These are phyloP conservation scores for Aulostomus chinensis DNA, from an alignment of 2,797 vertebrate genomes.

Conservation along the genomic window DNA sequence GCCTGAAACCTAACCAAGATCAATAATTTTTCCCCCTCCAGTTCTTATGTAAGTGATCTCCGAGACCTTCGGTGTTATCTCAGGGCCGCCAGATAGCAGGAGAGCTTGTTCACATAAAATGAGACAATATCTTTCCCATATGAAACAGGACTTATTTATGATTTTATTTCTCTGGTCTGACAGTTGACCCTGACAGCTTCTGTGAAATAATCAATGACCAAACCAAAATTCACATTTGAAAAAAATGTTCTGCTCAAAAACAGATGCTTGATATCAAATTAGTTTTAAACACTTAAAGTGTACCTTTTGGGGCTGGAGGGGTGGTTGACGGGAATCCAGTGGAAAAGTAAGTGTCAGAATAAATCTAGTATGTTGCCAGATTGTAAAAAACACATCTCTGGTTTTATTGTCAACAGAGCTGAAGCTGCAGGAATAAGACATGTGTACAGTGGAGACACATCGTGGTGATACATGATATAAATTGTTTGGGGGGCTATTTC, in stretches of 20 bases:
- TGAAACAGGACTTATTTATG: conserved; percentile 37
- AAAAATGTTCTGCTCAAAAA: conserved; percentile 34
- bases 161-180: conserved; percentile 31
- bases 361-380: conserved; percentile 44
- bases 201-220: conserved; percentile 43
- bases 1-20: conserved; percentile 31
- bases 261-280: conserved; percentile 40
- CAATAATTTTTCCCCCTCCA: conserved; percentile 24
- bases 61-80: conserved; percentile 41
- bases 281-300: conserved; percentile 30
- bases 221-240: conserved; percentile 30
- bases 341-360: conserved; percentile 57
- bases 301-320: conserved; percentile 20
- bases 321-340: conserved; percentile 50
- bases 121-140: conserved; percentile 41
- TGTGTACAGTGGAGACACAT: conserved; percentile 29
- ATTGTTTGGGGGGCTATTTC: not conserved
- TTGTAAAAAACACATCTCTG: conserved; percentile 58
- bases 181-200: conserved; percentile 30
- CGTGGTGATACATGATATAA: conserved; percentile 18
- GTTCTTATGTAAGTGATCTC: conserved; percentile 39
- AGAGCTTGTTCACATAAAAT: conserved; percentile 29
- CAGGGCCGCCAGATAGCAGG: conserved; percentile 15
- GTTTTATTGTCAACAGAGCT: conserved; percentile 27
- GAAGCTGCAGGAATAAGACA: conserved; percentile 29